Percentiles rank a stretch among this genome's conserved stretches.
Evolutionary conservation across 2,888 invertebrate species (phyloP).

Genomic region (Lordiphosa fenestrarum): DNA sequence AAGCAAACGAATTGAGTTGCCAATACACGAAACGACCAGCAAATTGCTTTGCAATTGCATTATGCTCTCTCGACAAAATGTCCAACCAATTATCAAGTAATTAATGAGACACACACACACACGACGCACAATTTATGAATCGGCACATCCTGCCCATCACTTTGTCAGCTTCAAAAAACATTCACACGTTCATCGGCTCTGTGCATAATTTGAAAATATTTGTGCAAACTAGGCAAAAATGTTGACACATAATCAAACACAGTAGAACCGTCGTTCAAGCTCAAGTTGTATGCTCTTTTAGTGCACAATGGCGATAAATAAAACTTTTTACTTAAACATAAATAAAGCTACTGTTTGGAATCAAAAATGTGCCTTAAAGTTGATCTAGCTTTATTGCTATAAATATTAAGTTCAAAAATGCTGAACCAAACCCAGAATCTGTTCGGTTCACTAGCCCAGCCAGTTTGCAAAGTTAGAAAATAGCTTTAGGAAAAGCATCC

Average conservation of each 20-base stretch:
- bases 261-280: neutral
- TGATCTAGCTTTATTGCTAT: too few species aligned
- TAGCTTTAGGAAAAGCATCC: too few species aligned
- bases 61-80: slow-evolving; percentile 26
- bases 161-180: slow-evolving; percentile 4
- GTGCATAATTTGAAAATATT: slow-evolving; percentile 14
- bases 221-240: slow-evolving; percentile 18
- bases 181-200: slow-evolving; percentile 21
- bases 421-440: too few species aligned
- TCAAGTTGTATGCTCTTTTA: slow-evolving; percentile 8
- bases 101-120: slow-evolving; percentile 25
- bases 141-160: slow-evolving; percentile 5
- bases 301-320: neutral
- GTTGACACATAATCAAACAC: neutral
- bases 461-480: too few species aligned
- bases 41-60: slow-evolving; percentile 38
- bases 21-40: neutral
- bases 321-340: too few species aligned
- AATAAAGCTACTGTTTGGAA: too few species aligned
- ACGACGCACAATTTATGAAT: slow-evolving; percentile 21
- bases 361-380: too few species aligned
- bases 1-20: neutral
- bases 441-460: too few species aligned
- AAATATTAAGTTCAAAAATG: too few species aligned
- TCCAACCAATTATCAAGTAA: slow-evolving; percentile 35